Evolutionary conservation across 2,888 invertebrate genomes (phyloP), one percentile per base, ranked within the genome.

Genomic region (Smittia sp.): DNA sequence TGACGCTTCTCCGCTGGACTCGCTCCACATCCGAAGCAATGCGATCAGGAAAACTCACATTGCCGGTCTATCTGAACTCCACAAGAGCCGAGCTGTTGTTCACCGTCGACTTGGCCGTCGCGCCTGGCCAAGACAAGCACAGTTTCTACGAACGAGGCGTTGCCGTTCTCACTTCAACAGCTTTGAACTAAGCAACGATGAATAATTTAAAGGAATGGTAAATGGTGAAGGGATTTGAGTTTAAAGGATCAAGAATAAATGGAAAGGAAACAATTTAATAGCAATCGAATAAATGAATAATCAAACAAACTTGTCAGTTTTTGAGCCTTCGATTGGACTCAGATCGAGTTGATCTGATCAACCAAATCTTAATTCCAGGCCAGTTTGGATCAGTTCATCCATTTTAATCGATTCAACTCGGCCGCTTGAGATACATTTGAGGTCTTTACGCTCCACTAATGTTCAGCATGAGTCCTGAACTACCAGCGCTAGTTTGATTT

Each of bases 141-240:
- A 95, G 94, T 81, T 98, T 99, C 87, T 98, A 98, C 84, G 98
- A 99, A 83, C 87, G 99, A 73, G 99, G 99, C 77, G 98, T 99
- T 24, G 98, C 98, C 67, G 87, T 99, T 62, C 88, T 98, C 79
- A 94, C 96, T 22, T 98, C 98, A 58, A 94, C 95, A 52, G 90
- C 93, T 76, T 88, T 96, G 77, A 94, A 94, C 82, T 92, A 87
- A 85, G n/a, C 15, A 46, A n/a, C 39, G 39, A 39, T n/a, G 39
- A 39, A 39, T 39, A 39, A n/a, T 39, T 39, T 39, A 39, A 39
- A 39, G 39, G 39, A 39, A 39, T 9, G 7, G 7, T 39, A 39
- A 39, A 7, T 39, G 39, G 39, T 39, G 39, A 39, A 39, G 39
- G 39, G 13, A 39, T 9, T 46, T 46, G 46, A 46, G n/a, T n/a